phyloP scores from a whole-genome alignment of 2,888 invertebrate genomes.

The Erynnis tages region DNA sequence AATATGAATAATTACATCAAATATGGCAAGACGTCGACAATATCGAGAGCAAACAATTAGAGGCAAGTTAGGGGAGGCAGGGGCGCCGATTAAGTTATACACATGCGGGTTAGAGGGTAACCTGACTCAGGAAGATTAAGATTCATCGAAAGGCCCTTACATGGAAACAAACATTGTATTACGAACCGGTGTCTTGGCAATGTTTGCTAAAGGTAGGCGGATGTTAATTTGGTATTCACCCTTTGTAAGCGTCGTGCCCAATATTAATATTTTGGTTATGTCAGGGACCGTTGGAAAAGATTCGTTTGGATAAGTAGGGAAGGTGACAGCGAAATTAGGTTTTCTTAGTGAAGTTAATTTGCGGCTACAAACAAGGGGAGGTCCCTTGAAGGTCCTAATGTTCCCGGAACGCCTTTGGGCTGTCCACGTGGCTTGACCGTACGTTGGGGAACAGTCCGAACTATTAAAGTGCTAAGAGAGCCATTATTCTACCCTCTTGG shows the following conservation, averaged over 20 bases:
- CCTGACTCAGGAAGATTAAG: slow-evolving; percentile 78
- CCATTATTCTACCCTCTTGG: slow-evolving; percentile 70
- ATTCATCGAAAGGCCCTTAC: slow-evolving; percentile 78
- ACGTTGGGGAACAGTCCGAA: slow-evolving; percentile 56
- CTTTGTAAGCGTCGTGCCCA: slow-evolving; percentile 48
- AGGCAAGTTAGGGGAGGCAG: slow-evolving; percentile 64
- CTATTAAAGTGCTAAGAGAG: slow-evolving; percentile 81
- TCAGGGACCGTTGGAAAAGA: slow-evolving; percentile 28
- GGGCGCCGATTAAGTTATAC: slow-evolving; percentile 78
- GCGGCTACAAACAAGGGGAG: slow-evolving; percentile 75
- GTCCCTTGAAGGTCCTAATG: slow-evolving; percentile 58
- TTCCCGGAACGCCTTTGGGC: slow-evolving; percentile 66
- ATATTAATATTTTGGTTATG: slow-evolving; percentile 72
- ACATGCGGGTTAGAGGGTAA: slow-evolving; percentile 77
- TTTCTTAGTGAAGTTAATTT: slow-evolving; percentile 61
- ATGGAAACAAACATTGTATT: slow-evolving; percentile 78
- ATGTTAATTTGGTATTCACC: slow-evolving; percentile 81
- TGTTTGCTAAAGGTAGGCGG: slow-evolving; percentile 75
- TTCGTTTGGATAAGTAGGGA: slow-evolving; percentile 27
- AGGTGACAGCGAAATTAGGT: slow-evolving; percentile 38
- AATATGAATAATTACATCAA: slow-evolving; percentile 48
- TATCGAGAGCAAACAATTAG: slow-evolving; percentile 80
- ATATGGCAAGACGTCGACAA: slow-evolving; percentile 66
- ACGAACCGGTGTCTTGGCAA: slow-evolving; percentile 70
- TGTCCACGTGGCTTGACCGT: slow-evolving; percentile 69